Evolutionary conservation across 2,113 vertebrate genomes (phyloP).

Genomic region (Corvus cornix): DNA sequence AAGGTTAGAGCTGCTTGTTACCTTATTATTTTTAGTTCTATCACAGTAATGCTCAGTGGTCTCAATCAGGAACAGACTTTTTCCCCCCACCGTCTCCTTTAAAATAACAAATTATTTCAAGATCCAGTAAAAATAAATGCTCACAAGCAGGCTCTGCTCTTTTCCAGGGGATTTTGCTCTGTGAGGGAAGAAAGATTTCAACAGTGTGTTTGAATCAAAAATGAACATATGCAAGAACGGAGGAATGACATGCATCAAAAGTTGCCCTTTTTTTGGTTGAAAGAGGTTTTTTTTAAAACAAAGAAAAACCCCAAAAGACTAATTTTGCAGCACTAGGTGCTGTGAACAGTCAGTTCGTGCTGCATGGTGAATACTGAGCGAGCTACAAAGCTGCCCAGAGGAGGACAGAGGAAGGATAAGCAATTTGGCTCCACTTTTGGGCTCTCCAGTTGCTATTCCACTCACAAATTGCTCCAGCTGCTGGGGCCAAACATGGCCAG

Average conservation of each 20-base stretch:
- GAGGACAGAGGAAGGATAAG: slow-evolving; percentile 24
- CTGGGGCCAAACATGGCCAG: rapidly evolving
- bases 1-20: slow-evolving; percentile 25
- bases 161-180: slow-evolving; percentile 20
- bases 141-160: background rate
- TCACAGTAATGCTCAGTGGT: background rate
- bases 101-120: slow-evolving; percentile 49
- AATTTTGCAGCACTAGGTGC: background rate
- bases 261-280: background rate
- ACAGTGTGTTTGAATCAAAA: slow-evolving; percentile 39
- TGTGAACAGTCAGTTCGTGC: background rate
- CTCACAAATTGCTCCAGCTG: background rate
- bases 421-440: background rate
- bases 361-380: background rate
- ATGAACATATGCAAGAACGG: slow-evolving; percentile 36
- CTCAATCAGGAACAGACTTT: background rate
- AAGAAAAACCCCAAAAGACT: background rate
- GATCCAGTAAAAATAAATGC: slow-evolving; percentile 30
- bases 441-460: background rate
- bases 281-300: background rate
- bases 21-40: slow-evolving; percentile 36
- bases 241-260: slow-evolving; percentile 29
- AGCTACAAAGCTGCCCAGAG: background rate
- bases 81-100: background rate
- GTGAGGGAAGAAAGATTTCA: background rate